Evolutionary conservation across 2,797 vertebrate genomes (phyloP).

Genomic region (Leucoraja ocellata): DNA sequence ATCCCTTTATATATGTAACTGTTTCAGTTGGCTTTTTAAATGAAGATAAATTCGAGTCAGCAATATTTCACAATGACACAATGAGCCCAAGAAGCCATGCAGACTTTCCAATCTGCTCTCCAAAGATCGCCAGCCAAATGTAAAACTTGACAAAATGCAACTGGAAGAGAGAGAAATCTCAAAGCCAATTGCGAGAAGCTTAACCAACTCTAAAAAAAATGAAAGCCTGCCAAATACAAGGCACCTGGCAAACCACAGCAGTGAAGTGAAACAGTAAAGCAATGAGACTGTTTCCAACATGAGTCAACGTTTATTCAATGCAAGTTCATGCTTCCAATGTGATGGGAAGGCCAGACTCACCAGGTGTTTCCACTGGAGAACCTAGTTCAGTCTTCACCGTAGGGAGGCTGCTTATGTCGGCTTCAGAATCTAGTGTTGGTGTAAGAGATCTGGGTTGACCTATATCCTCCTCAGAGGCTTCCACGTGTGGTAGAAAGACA

Average conservation of each 20-base stretch:
- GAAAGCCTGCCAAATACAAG: background rate
- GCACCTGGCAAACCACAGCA: background rate
- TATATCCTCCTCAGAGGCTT: constrained; percentile 72
- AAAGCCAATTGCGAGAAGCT: background rate
- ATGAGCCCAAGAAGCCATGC: background rate
- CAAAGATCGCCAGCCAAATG: background rate
- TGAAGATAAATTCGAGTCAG: background rate
- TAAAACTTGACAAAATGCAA: background rate
- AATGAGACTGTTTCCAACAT: background rate
- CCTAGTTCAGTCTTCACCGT: constrained; percentile 69
- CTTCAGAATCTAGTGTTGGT: constrained; percentile 66
- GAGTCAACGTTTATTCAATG: background rate
- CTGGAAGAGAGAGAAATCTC: background rate
- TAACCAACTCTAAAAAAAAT: background rate
- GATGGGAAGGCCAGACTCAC: constrained; percentile 46
- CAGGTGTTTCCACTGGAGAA: constrained; percentile 64
- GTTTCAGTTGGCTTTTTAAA: background rate
- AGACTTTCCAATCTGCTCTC: background rate
- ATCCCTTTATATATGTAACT: background rate
- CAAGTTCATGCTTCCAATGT: background rate
- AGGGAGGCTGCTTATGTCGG: constrained; percentile 73
- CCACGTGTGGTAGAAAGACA: constrained; percentile 88
- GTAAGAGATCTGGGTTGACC: constrained; percentile 69
- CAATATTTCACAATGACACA: background rate
- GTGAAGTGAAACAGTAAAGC: constrained; percentile 1